Base-by-base conservation (phyloP, 2,797 vertebrate genomes). In the Crypturellus tataupa region DNA sequence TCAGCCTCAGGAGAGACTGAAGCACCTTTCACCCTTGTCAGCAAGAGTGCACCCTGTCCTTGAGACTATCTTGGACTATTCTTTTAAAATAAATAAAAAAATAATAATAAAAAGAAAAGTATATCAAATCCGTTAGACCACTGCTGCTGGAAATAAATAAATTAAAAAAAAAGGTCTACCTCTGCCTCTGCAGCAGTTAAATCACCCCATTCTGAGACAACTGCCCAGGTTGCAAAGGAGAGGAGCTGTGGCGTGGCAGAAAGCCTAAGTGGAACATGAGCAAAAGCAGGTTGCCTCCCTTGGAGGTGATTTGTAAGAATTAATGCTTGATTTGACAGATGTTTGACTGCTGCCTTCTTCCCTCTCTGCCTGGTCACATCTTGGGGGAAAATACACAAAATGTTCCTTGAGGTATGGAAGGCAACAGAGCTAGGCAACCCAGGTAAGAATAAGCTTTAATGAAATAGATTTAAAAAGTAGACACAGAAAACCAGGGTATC, bases 401-500 rank as follows among this genome's bases (percentile, higher is more conserved):
- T 63, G 24, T 35, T 71, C 27, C 70, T 49, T 55, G 47, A 27
- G 67, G 58, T 6, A 6, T 68, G 46, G 79, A 93, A 77, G 53
- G 80, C 55, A 73, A 39, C 7, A 68, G 47, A 77, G 7, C 64
- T 69, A 42, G 42, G 71, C 71, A 33, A 60, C 23, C 20, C 42
- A 82, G 49, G 65, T 63, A 89, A 82, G 91, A 89, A 75, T 42
- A 80, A 71, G 27, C 89, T 93, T 95, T 89, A 89, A 89, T 6
- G 2, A 87, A 93, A 35, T 12, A 80, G 29, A 33, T 87, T 96
- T 90, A 7, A 23, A 82, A 91, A 85, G 12, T 9, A 63, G 29
- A 31, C 51, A 56, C 65, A 91, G 94, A 81, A 97, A 93, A 21
- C 53, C 18, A 53, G 68, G 49, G 19, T 80, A 68, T 90, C 78